These are phyloP conservation scores for Acanthis flammea DNA, from an alignment of 2,797 vertebrate species.

Conservation along the genomic window DNA sequence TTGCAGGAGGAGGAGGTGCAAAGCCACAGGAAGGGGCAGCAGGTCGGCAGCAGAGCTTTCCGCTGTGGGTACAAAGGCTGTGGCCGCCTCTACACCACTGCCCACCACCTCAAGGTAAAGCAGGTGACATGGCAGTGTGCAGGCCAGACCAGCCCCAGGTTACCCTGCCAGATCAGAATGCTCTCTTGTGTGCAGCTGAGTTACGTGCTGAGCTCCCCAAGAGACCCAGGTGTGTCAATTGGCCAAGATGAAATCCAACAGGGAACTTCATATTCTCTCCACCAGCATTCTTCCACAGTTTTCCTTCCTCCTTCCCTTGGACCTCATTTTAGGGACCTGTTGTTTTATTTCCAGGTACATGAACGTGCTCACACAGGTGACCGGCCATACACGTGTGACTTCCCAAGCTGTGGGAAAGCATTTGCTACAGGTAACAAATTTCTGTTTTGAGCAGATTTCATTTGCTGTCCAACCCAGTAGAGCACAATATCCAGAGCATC, in stretches of 20 bases:
- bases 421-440: slow-evolving; percentile 77
- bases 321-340: neutral
- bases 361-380: slow-evolving; percentile 81
- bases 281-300: neutral
- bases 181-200: neutral
- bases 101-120: slow-evolving; percentile 82
- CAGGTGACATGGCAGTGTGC: neutral
- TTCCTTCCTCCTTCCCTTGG: neutral
- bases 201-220: neutral
- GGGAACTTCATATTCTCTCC: neutral
- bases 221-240: neutral
- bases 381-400: slow-evolving; percentile 77
- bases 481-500: neutral
- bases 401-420: slow-evolving; percentile 79
- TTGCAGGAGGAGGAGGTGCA: slow-evolving; percentile 72
- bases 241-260: neutral
- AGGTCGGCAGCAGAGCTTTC: slow-evolving; percentile 72
- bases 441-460: neutral
- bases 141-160: fast-evolving
- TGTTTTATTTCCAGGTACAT: slow-evolving; percentile 74
- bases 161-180: neutral
- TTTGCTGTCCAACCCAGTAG: neutral
- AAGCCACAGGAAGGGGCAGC: slow-evolving; percentile 69
- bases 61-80: slow-evolving; percentile 79
- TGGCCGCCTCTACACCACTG: slow-evolving; percentile 80